Evolutionary conservation across 92 coral and sea anemone species (phyloP).

Genomic region (Porites divaricata): DNA sequence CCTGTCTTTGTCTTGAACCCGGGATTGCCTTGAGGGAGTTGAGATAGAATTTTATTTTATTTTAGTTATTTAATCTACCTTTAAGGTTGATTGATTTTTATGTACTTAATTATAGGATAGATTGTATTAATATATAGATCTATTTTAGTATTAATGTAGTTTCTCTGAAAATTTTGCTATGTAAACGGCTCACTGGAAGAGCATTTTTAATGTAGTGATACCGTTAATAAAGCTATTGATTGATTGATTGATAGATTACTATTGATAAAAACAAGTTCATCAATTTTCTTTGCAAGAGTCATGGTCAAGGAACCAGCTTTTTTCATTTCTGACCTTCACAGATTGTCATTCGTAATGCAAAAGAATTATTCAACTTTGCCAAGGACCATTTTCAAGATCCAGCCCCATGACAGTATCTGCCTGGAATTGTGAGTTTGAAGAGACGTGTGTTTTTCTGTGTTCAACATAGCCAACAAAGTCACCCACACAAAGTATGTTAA

Average conservation of each 20-base stretch:
- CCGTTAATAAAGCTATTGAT: no score
- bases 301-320: neutral
- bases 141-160: no score
- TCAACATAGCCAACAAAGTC: constrained; percentile 5
- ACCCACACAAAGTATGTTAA: constrained; percentile 34
- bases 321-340: neutral
- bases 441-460: constrained; percentile 51
- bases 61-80: no score
- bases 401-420: constrained; percentile 52
- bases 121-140: no score
- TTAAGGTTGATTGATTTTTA: no score
- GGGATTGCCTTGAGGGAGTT: no score
- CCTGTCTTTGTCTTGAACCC: no score
- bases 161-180: no score
- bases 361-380: constrained; percentile 46
- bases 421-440: constrained; percentile 37
- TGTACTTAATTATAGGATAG: no score
- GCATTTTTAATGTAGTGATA: no score
- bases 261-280: neutral
- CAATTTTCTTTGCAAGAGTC: neutral
- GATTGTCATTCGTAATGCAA: constrained; percentile 41
- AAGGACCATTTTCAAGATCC: constrained; percentile 15
- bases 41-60: no score
- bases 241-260: neutral
- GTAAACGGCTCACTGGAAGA: no score